Evolutionary conservation across 2,113 vertebrate genomes (phyloP).

Genomic region (Mirza zaza): DNA sequence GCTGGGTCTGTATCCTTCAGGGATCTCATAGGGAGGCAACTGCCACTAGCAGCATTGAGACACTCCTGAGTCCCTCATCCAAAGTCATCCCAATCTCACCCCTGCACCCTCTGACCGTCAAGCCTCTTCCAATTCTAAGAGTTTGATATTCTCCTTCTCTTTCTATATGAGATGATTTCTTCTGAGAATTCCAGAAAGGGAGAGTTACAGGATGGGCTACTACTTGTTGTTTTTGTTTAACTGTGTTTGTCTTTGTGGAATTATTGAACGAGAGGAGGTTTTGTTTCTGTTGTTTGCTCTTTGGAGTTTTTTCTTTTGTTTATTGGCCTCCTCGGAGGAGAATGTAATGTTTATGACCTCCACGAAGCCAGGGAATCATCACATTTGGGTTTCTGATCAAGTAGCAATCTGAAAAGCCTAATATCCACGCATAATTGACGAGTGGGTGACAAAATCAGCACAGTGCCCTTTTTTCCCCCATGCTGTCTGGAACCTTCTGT

Average conservation of each 20-base stretch:
- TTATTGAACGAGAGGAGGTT: background rate
- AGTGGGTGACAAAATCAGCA: background rate
- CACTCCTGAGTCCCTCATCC: background rate
- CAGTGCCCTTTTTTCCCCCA: background rate
- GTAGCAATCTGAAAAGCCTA: background rate
- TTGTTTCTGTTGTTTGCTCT: background rate
- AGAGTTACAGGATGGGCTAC: background rate
- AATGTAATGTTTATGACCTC: background rate
- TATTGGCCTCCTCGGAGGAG: background rate
- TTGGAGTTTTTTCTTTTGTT: background rate
- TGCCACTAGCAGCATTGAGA: background rate
- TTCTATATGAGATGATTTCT: background rate
- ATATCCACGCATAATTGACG: background rate
- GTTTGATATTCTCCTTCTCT: background rate
- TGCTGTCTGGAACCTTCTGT: background rate
- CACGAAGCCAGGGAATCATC: background rate
- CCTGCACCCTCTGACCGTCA: background rate
- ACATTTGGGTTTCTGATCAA: background rate
- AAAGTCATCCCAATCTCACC: background rate
- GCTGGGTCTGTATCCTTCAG: background rate
- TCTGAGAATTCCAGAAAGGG: background rate
- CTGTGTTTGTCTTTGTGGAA: slow-evolving; percentile 20
- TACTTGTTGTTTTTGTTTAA: background rate
- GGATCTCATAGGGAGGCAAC: background rate
- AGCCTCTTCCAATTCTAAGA: background rate